Percentiles rank a stretch among this genome's conserved stretches.
phyloP scores from a whole-genome alignment of 2,113 vertebrate species.

The Ptyas mucosa region DNA sequence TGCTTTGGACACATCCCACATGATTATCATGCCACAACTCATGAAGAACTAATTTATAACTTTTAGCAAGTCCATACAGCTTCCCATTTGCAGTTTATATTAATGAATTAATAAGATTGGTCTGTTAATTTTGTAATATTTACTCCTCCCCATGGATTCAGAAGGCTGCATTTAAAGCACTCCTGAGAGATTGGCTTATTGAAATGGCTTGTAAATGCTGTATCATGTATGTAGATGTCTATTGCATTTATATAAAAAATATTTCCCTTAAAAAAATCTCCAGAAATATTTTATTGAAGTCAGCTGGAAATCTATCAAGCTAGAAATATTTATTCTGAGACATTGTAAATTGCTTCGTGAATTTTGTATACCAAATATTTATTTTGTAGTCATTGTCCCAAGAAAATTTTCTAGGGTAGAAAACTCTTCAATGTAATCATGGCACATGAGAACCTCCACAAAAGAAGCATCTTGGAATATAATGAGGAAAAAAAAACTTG shows the following conservation, averaged over 20 bases:
- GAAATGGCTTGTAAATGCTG: constrained; percentile 61
- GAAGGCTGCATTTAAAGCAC: constrained; percentile 58
- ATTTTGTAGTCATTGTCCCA: background rate
- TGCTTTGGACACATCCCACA: constrained; percentile 58
- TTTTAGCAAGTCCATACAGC: constrained; percentile 54
- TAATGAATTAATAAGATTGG: constrained; percentile 58
- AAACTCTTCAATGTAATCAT: background rate
- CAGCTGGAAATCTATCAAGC: constrained; percentile 22
- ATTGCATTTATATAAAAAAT: constrained; percentile 34
- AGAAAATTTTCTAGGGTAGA: background rate
- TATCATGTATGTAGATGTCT: background rate
- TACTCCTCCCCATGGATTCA: constrained; percentile 50
- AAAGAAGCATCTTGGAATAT: background rate
- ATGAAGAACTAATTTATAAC: constrained; percentile 53
- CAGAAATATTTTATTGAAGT: constrained; percentile 46
- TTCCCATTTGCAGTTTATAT: constrained; percentile 50
- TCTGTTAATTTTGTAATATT: constrained; percentile 55
- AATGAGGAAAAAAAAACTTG: background rate
- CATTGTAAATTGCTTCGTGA: background rate
- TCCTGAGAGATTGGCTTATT: constrained; percentile 64
- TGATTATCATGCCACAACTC: constrained; percentile 61
- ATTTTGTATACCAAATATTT: background rate
- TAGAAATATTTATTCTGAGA: background rate
- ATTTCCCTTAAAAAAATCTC: constrained; percentile 43
- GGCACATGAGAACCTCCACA: background rate